A percentile compares a stretch with the other conserved stretches of the same genome.
Evolutionary conservation across 2,888 invertebrate genomes (phyloP).

Genomic region (Drosophila paracracens): DNA sequence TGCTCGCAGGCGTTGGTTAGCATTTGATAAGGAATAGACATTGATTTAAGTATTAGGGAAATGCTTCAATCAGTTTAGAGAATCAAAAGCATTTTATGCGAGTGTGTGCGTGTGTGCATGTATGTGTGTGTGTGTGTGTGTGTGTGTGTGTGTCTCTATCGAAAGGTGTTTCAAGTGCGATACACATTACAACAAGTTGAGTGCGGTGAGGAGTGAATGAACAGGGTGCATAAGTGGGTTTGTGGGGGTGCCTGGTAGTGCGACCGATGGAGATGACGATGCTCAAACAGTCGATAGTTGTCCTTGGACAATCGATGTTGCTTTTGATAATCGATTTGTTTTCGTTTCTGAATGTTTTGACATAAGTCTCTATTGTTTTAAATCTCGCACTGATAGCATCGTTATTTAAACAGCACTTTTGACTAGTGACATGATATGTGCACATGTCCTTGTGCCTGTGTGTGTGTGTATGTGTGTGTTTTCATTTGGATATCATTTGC

Average conservation of each 20-base stretch:
- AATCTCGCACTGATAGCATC: background rate
- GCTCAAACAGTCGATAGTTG: background rate
- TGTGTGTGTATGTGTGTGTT: constrained; percentile 8
- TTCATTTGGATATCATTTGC: constrained; percentile 63
- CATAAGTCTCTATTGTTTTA: background rate
- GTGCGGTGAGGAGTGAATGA: background rate
- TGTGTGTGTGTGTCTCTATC: background rate
- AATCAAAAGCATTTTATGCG: constrained; percentile 5
- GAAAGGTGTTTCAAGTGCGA: background rate
- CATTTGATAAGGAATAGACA: background rate
- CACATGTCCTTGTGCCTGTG: background rate
- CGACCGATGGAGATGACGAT: background rate
- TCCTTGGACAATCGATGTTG: background rate
- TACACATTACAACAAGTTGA: background rate
- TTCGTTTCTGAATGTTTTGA: background rate
- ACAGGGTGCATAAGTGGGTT: background rate
- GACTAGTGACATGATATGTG: background rate
- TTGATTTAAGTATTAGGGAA: background rate
- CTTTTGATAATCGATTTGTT: background rate
- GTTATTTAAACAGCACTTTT: background rate
- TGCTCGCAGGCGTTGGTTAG: constrained; percentile 80
- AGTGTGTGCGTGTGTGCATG: background rate
- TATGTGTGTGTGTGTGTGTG: background rate
- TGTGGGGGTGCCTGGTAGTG: background rate
- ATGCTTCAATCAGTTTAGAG: background rate